phyloP scores from a whole-genome alignment of 2,797 vertebrate species.

The Lagorchestes hirsutus region DNA sequence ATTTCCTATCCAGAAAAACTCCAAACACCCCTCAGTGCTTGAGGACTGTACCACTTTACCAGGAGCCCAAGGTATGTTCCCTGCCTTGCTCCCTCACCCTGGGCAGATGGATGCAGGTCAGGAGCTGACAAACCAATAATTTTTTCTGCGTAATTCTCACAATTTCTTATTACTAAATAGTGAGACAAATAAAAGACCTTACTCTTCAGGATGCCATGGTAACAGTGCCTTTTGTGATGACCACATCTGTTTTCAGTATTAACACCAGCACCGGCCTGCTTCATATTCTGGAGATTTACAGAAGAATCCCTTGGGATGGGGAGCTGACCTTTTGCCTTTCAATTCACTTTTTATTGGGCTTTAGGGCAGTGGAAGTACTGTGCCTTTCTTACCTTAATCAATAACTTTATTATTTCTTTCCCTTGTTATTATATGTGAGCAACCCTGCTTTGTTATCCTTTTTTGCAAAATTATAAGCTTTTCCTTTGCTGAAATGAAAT shows the following conservation, averaged over 20 bases:
- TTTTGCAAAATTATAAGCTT: slow-evolving; percentile 31
- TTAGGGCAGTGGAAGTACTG: slow-evolving; percentile 25
- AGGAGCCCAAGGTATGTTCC: background rate
- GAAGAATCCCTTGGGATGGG: slow-evolving; percentile 56
- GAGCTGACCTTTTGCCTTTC: slow-evolving; percentile 59
- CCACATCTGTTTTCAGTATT: slow-evolving; percentile 21
- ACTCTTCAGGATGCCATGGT: background rate
- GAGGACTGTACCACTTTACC: slow-evolving; percentile 15
- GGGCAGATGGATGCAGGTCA: background rate
- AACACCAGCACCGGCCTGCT: background rate
- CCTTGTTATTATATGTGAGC: slow-evolving; percentile 48
- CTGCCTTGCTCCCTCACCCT: background rate
- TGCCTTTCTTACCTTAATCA: slow-evolving; percentile 43
- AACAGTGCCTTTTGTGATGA: background rate
- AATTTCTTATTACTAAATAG: background rate
- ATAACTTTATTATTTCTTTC: slow-evolving; percentile 52
- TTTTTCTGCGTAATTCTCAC: slow-evolving; percentile 34
- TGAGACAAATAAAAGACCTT: background rate
- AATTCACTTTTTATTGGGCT: slow-evolving; percentile 59
- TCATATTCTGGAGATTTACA: background rate
- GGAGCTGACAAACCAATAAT: background rate
- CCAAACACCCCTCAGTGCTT: background rate
- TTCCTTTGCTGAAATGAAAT: slow-evolving; percentile 54
- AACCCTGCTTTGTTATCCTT: background rate
- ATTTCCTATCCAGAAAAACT: slow-evolving; percentile 14